A percentile compares a stretch with the other conserved stretches of the same genome.
These are phyloP conservation scores for Hirtodrosophila cameraria DNA, from an alignment of 2,888 invertebrate genomes.

Conservation along the genomic window DNA sequence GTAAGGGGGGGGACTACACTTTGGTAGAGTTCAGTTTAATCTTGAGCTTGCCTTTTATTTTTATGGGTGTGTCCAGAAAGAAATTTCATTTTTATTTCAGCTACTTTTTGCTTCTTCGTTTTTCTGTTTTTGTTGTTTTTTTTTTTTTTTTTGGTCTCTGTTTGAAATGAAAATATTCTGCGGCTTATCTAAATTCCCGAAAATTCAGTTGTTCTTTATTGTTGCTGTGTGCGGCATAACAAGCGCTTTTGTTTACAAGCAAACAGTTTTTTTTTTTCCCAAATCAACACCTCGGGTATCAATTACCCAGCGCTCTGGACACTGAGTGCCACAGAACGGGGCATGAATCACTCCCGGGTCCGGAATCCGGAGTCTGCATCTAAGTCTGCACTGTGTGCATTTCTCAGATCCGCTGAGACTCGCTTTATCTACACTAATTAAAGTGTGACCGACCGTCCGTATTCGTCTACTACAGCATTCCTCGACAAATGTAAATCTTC, in stretches of 20 bases:
- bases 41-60: conserved; percentile 26
- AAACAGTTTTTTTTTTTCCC: conserved; percentile 67
- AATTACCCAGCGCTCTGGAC: conserved; percentile 57
- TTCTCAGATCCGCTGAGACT: conserved; percentile 67
- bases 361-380: too few species aligned
- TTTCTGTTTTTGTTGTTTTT: conserved; percentile 2
- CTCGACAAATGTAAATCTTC: conserved; percentile 54
- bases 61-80: conserved; percentile 31
- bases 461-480: conserved; percentile 23
- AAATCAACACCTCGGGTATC: conserved; percentile 78
- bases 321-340: background rate
- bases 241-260: conserved; percentile 70
- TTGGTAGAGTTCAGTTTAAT: background rate
- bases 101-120: conserved; percentile 44
- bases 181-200: conserved; percentile 74
- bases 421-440: conserved; percentile 75
- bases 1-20: too few species aligned
- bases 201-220: conserved; percentile 65
- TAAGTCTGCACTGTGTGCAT: conserved; percentile 46
- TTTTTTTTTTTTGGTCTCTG: conserved; percentile 1
- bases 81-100: conserved; percentile 16
- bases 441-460: conserved; percentile 66
- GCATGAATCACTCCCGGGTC: conserved; percentile 47
- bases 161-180: conserved; percentile 54
- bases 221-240: conserved; percentile 50